Percentiles rank a stretch among this genome's conserved stretches.
Conservation (phyloP, 1,140 invertebrate species). For the Lepidurus couesii region DNA sequence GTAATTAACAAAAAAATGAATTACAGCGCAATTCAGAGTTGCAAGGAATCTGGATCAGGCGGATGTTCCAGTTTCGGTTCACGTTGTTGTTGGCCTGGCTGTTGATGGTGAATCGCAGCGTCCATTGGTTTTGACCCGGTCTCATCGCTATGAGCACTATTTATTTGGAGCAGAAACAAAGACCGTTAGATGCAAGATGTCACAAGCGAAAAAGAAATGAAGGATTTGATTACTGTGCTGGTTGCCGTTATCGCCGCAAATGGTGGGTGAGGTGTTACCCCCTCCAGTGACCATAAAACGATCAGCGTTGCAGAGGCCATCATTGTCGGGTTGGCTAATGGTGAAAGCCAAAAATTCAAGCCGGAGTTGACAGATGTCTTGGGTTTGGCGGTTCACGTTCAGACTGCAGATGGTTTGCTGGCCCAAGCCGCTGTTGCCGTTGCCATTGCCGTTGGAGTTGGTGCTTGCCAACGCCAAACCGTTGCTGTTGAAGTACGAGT, state of each 20-base stretch:
- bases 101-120: slow-evolving; percentile 35
- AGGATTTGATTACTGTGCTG: slow-evolving; percentile 56
- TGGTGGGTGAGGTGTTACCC: slow-evolving; percentile 55
- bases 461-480: slow-evolving; percentile 6
- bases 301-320: slow-evolving; percentile 64
- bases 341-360: slow-evolving; percentile 68
- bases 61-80: slow-evolving; percentile 68
- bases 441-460: slow-evolving; percentile 20
- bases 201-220: background rate
- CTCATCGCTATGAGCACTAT: slow-evolving; percentile 3
- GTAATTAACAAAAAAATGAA: background rate
- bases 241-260: slow-evolving; percentile 73
- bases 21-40: slow-evolving; percentile 61
- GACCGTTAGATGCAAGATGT: background rate
- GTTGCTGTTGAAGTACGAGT: slow-evolving; percentile 22
- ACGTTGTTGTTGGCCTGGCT: slow-evolving; percentile 60
- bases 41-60: slow-evolving; percentile 69
- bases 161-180: background rate
- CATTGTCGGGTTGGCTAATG: slow-evolving; percentile 62
- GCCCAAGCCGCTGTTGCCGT: background rate
- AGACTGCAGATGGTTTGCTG: slow-evolving; percentile 9
- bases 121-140: slow-evolving; percentile 5
- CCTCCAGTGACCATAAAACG: slow-evolving; percentile 62
- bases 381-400: background rate
- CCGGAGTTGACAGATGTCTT: slow-evolving; percentile 24